A percentile compares a stretch with the other conserved stretches of the same genome.
These are phyloP conservation scores for Scophthalmus maximus DNA, from an alignment of 2,113 vertebrate genomes.

Conservation along the genomic window DNA sequence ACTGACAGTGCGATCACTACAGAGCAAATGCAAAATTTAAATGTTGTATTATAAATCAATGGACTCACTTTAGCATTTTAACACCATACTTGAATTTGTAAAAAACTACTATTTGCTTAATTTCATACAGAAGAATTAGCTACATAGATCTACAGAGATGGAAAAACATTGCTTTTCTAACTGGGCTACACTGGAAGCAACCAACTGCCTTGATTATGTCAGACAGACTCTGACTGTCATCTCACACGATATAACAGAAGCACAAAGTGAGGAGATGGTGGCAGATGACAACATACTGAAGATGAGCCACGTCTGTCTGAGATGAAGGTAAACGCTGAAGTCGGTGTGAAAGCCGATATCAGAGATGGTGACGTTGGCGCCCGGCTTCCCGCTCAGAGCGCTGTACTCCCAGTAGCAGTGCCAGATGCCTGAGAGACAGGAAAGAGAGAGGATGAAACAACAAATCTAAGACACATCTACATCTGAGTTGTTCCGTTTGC, in stretches of 20 bases:
- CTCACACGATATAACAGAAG: not conserved
- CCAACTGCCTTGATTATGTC: not conserved
- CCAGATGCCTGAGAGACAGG: constrained; percentile 87
- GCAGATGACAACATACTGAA: constrained; percentile 83
- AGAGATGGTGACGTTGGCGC: constrained; percentile 85
- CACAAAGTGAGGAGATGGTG: not conserved
- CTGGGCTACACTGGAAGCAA: not conserved
- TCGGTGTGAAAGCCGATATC: constrained; percentile 91
- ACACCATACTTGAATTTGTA: no score
- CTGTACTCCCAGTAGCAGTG: constrained; percentile 90
- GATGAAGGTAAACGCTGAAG: constrained; percentile 88
- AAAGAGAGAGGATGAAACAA: not conserved
- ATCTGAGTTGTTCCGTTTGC: not conserved
- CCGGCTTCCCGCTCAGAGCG: constrained; percentile 81
- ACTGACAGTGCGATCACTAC: constrained; percentile 90
- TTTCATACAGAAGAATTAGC: not conserved
- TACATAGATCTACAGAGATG: no score
- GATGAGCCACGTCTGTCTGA: constrained; percentile 93
- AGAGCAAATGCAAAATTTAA: constrained; percentile 53
- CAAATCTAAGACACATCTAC: not conserved
- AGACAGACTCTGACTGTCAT: no score
- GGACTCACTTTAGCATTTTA: no score
- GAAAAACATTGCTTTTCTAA: not conserved
- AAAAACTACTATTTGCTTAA: not conserved
- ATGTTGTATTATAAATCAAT: not conserved